A percentile compares a stretch with the other conserved stretches of the same genome.
Conservation (phyloP, 2,113 vertebrate species). For the Myrmophylax atrothorax region DNA sequence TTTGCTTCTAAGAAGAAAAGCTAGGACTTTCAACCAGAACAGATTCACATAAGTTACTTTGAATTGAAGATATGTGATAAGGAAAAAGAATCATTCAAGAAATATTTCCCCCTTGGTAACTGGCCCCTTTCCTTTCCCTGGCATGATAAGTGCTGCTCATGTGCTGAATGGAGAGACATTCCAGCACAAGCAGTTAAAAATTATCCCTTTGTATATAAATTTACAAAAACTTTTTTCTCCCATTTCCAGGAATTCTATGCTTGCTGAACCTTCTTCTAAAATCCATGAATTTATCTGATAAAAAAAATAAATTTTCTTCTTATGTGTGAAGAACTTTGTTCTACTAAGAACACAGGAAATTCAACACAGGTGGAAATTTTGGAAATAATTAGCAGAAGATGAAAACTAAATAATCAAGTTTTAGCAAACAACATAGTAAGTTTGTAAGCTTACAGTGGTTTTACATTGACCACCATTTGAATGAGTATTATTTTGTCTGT, state of each 20-base stretch:
- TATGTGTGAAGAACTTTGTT: not conserved
- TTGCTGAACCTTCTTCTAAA: not conserved
- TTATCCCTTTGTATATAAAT: not conserved
- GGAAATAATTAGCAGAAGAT: not conserved
- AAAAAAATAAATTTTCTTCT: not conserved
- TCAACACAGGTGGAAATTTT: not conserved
- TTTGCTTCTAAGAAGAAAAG: not conserved
- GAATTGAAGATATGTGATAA: not conserved
- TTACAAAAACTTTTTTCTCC: not conserved
- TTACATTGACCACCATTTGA: not conserved
- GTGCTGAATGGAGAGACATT: not conserved
- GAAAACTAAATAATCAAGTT: not conserved
- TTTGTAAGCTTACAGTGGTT: not conserved
- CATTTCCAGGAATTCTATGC: not conserved
- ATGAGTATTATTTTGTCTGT: not conserved
- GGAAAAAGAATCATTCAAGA: not conserved
- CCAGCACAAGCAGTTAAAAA: not conserved
- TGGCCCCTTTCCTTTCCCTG: not conserved
- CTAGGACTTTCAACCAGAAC: not conserved
- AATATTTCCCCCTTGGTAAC: not conserved
- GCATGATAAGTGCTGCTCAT: not conserved
- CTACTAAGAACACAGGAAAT: not conserved
- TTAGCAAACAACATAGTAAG: not conserved
- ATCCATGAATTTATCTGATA: not conserved
- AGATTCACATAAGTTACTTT: not conserved